These are phyloP conservation scores for Strix uralensis DNA, from an alignment of 2,113 vertebrate genomes.

Conservation along the genomic window DNA sequence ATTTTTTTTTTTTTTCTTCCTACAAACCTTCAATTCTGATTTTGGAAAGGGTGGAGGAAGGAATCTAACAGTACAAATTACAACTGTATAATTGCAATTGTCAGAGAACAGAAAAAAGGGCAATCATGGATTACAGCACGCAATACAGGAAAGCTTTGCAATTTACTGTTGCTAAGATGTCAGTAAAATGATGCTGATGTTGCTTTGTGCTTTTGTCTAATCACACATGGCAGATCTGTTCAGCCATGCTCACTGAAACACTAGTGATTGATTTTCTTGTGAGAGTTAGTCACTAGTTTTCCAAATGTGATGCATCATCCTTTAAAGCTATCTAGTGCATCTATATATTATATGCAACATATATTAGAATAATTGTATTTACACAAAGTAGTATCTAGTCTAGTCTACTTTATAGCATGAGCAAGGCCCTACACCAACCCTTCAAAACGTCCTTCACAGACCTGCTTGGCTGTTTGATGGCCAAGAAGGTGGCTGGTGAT, in stretches of 20 bases:
- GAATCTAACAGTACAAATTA: not conserved
- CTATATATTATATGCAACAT: not conserved
- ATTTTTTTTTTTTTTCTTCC: not conserved
- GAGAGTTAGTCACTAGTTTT: not conserved
- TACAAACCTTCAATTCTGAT: not conserved
- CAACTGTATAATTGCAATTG: not conserved
- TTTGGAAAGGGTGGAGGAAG: not conserved
- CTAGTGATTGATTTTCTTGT: not conserved
- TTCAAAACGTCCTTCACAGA: not conserved
- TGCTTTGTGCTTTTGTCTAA: not conserved
- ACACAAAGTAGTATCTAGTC: not conserved
- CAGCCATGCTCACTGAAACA: not conserved
- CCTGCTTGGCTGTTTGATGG: not conserved
- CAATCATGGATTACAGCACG: not conserved
- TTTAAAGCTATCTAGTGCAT: not conserved
- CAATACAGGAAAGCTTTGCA: not conserved
- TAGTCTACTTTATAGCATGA: not conserved
- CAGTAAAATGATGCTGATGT: not conserved
- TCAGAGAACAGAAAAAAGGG: not conserved
- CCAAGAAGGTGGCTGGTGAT: not conserved
- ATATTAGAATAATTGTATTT: not conserved
- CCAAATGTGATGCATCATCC: not conserved
- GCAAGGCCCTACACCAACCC: not conserved
- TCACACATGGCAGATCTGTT: not conserved
- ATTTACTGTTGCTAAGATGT: not conserved